A percentile compares a stretch with the other conserved stretches of the same genome.
Evolutionary conservation across 2,113 vertebrate species (phyloP).

Genomic region (Passer domesticus): DNA sequence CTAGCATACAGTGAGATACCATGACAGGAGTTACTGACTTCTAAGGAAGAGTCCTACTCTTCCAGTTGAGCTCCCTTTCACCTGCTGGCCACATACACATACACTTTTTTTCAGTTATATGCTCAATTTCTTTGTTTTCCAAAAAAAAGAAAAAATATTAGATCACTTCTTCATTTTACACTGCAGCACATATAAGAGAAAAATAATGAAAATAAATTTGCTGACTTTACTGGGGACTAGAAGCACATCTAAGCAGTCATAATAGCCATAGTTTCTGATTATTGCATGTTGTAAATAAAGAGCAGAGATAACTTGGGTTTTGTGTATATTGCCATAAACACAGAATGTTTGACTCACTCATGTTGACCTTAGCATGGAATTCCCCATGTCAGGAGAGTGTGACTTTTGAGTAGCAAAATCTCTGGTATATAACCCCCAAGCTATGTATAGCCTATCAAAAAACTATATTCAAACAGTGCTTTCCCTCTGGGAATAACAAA

Average conservation of each 20-base stretch:
- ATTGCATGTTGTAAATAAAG: neutral
- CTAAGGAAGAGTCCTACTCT: neutral
- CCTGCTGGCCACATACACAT: neutral
- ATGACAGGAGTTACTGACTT: neutral
- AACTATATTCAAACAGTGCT: neutral
- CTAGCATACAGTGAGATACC: neutral
- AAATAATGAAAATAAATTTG: neutral
- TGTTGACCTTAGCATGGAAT: neutral
- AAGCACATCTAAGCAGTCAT: neutral
- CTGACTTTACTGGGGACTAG: neutral
- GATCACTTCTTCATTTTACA: neutral
- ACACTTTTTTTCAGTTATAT: neutral
- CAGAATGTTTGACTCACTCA: neutral
- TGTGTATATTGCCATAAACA: neutral
- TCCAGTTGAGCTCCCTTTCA: neutral
- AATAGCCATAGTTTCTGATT: neutral
- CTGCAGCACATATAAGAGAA: neutral
- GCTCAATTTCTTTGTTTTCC: neutral
- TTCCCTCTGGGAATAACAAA: constrained; percentile 10
- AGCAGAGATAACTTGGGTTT: neutral
- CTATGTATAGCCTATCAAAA: neutral
- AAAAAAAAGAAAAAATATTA: neutral
- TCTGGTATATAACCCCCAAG: neutral
- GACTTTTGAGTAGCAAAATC: neutral
- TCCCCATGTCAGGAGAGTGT: neutral